Evolutionary conservation across 1,140 invertebrate genomes (phyloP).

Genomic region (Ptiloglossa arizonensis): DNA sequence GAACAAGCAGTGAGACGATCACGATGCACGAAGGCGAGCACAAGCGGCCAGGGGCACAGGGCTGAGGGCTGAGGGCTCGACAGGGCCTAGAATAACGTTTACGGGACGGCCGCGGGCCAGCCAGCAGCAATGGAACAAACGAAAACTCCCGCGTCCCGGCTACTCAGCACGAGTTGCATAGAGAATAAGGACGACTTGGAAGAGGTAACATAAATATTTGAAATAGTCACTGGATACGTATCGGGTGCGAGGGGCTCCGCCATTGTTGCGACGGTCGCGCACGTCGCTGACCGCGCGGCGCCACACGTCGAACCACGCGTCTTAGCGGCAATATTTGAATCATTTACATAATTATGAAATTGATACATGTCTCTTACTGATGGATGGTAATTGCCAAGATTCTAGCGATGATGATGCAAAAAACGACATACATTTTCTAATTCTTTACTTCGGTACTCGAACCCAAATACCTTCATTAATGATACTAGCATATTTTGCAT

Average conservation of each 20-base stretch:
- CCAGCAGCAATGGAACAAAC: conserved; percentile 76
- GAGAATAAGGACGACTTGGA: conserved; percentile 92
- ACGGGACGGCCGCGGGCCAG: conserved; percentile 58
- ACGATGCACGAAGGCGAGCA: conserved; percentile 80
- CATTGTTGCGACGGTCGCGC: conserved; percentile 78
- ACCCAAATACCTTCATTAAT: not conserved
- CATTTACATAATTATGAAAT: conserved; percentile 35
- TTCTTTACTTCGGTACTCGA: not conserved
- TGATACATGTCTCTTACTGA: not conserved
- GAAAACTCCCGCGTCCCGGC: conserved; percentile 71
- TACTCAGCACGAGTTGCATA: conserved; percentile 86
- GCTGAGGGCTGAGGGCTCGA: conserved; percentile 77
- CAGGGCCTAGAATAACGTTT: conserved; percentile 65
- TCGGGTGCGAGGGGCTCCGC: conserved; percentile 75
- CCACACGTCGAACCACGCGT: conserved; percentile 68
- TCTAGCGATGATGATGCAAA: not conserved
- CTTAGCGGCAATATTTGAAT: conserved; percentile 71
- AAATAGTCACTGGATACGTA: conserved; percentile 77
- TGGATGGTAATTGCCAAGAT: not conserved
- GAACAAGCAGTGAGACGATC: conserved; percentile 75
- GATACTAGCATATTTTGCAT: not conserved
- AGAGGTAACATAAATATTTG: conserved; percentile 86
- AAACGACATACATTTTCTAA: not conserved
- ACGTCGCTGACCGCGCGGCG: conserved; percentile 69
- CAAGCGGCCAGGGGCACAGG: conserved; percentile 78